Percentiles rank a stretch among this genome's conserved stretches.
Conservation (phyloP, 2,113 vertebrate genomes). For the Campylomormyrus numenius region DNA sequence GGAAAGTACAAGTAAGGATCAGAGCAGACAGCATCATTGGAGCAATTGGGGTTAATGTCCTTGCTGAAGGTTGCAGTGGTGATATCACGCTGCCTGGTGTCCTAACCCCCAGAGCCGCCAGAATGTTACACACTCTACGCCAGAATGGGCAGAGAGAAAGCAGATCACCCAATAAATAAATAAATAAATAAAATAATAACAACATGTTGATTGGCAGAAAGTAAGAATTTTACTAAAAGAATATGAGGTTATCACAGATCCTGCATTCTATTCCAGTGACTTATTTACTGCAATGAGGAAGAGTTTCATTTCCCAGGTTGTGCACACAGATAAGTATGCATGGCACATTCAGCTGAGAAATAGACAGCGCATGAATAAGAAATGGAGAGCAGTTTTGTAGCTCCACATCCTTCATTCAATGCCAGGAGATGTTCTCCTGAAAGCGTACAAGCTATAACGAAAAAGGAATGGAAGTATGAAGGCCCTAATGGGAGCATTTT, state of each 20-base stretch:
- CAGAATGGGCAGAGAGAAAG: neutral
- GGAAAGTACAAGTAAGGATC: neutral
- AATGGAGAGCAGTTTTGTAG: slow-evolving; percentile 7
- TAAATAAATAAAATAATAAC: no score
- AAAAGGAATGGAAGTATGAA: neutral
- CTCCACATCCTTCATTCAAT: neutral
- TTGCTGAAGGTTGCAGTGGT: neutral
- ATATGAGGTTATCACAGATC: neutral
- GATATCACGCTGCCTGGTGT: neutral
- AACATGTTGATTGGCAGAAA: neutral
- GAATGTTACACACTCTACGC: no score
- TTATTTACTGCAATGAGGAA: neutral
- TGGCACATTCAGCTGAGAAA: neutral
- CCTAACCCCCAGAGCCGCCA: neutral
- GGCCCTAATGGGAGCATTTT: slow-evolving; percentile 2
- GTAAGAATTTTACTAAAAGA: neutral
- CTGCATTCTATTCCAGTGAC: neutral
- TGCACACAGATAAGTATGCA: neutral
- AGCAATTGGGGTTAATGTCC: neutral
- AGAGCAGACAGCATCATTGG: neutral
- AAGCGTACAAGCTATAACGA: neutral
- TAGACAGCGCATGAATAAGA: neutral
- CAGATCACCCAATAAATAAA: neutral
- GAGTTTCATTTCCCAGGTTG: neutral
- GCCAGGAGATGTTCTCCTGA: slow-evolving; percentile 1